These are phyloP conservation scores for Drosophila neutralis DNA, from an alignment of 2,888 invertebrate species.

Conservation along the genomic window DNA sequence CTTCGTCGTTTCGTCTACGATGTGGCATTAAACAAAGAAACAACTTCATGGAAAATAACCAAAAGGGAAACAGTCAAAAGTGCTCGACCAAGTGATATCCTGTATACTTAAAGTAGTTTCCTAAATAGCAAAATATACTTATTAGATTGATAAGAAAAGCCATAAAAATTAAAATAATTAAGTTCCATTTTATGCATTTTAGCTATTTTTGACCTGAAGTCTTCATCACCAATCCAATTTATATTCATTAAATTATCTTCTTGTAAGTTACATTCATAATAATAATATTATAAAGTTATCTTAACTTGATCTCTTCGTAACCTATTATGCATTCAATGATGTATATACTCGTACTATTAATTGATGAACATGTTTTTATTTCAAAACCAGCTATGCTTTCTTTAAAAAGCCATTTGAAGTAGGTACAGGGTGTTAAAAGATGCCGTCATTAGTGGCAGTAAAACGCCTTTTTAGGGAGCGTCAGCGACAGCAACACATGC, in stretches of 20 bases:
- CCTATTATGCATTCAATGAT: neutral
- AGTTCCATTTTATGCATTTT: neutral
- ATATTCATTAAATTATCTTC: neutral
- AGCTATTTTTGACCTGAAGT: no score
- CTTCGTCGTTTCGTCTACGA: constrained; percentile 56
- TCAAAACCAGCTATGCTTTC: neutral
- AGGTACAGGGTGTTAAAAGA: constrained; percentile 16
- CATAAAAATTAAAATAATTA: neutral
- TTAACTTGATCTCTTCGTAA: neutral
- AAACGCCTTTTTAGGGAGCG: constrained; percentile 62
- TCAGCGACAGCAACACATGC: constrained; percentile 53
- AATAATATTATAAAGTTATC: neutral
- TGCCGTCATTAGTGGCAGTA: constrained; percentile 60
- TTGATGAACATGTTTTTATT: neutral
- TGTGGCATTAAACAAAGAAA: constrained; percentile 76
- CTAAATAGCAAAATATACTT: neutral
- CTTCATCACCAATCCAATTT: neutral
- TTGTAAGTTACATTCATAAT: neutral
- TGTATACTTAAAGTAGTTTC: no score
- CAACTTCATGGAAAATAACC: constrained; percentile 63
- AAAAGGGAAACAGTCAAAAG: neutral
- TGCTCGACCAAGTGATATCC: neutral
- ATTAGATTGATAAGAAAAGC: neutral
- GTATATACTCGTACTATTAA: neutral
- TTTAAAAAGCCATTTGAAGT: neutral